A percentile compares a stretch with the other conserved stretches of the same genome.
Conservation (phyloP, 2,888 invertebrate genomes). For the Scelioninae gen. 1 region DNA sequence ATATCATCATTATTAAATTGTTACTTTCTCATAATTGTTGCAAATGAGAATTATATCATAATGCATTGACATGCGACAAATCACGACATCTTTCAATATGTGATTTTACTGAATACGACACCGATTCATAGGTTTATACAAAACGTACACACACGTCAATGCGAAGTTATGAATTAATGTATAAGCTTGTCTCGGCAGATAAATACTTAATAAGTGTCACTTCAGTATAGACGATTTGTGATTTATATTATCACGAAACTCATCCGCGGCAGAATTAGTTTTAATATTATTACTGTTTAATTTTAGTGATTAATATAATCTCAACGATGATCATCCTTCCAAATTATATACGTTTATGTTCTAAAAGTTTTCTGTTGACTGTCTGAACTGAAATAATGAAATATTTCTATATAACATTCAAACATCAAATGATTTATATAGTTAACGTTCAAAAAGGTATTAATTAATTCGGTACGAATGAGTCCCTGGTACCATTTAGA, state of each 20-base stretch:
- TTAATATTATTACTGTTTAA: conserved; percentile 70
- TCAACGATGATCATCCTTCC: conserved; percentile 66
- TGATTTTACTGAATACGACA: conserved; percentile 52
- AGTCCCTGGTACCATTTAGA: too few species aligned
- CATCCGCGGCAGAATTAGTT: conserved; percentile 64
- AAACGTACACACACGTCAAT: conserved; percentile 53
- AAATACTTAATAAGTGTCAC: conserved; percentile 71
- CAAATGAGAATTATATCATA: conserved; percentile 59
- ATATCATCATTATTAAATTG: too few species aligned
- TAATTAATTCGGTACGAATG: too few species aligned
- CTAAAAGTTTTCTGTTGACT: conserved; percentile 65
- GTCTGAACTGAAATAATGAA: too few species aligned
- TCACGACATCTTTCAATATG: conserved; percentile 56
- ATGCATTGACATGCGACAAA: conserved; percentile 62
- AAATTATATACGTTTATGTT: conserved; percentile 54
- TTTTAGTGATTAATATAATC: conserved; percentile 70
- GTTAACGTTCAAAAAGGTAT: too few species aligned
- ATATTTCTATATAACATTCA: too few species aligned
- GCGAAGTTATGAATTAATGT: conserved; percentile 64
- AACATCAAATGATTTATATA: too few species aligned
- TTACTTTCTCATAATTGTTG: conserved; percentile 59
- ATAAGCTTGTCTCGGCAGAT: conserved; percentile 70
- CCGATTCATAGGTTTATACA: conserved; percentile 60
- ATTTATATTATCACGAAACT: conserved; percentile 71
- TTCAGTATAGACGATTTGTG: conserved; percentile 68